phyloP scores from a whole-genome alignment of 2,888 invertebrate genomes.

The Apotomis betuletana region DNA sequence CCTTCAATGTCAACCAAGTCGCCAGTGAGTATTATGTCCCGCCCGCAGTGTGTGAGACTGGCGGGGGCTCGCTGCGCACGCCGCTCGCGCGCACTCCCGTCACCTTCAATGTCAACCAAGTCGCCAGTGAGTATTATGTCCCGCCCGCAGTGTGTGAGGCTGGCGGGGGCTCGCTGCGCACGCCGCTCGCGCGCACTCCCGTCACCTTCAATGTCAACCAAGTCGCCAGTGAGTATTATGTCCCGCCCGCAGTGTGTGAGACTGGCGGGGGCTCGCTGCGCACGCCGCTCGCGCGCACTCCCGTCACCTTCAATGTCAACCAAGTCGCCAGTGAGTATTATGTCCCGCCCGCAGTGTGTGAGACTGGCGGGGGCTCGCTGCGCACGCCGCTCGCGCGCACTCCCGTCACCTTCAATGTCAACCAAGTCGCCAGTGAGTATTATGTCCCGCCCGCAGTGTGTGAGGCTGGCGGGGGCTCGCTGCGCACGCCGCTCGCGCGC shows the following conservation, averaged over 20 bases:
- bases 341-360: neutral
- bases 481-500: conserved; percentile 77
- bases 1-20: conserved; percentile 77
- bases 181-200: conserved; percentile 78
- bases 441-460: no score
- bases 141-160: neutral
- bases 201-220: conserved; percentile 78
- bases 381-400: conserved; percentile 78
- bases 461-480: conserved; percentile 75
- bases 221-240: conserved; percentile 67
- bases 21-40: conserved; percentile 60
- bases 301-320: conserved; percentile 77
- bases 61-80: conserved; percentile 76
- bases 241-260: neutral
- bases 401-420: conserved; percentile 78
- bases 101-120: conserved; percentile 77
- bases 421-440: no score
- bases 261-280: conserved; percentile 71
- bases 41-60: neutral
- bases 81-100: conserved; percentile 79
- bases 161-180: conserved; percentile 73
- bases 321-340: conserved; percentile 70
- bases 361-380: conserved; percentile 67
- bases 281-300: conserved; percentile 78
- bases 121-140: conserved; percentile 64